Conservation (phyloP, 2,797 vertebrate species). For the Rhynchotus rufescens region DNA sequence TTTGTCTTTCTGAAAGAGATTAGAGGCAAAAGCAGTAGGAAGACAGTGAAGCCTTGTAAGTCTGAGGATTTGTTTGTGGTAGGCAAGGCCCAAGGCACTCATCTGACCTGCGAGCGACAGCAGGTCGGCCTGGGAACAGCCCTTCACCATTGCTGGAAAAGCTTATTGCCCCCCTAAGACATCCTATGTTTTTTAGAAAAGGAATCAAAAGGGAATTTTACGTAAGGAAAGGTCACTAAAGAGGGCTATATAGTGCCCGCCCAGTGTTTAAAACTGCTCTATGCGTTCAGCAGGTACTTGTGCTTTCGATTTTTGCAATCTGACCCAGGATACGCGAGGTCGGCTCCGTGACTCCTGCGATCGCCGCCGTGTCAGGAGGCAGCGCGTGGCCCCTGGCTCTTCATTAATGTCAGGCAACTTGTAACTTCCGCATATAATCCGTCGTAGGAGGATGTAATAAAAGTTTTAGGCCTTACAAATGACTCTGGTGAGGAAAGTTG, state of each 20-base stretch:
- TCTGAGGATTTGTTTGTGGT: background rate
- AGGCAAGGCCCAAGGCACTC: background rate
- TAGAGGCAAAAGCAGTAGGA: background rate
- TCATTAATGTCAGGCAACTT: background rate
- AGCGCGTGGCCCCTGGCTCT: background rate
- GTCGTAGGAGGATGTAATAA: background rate
- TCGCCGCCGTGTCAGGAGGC: background rate
- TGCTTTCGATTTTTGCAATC: background rate
- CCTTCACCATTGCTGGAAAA: background rate
- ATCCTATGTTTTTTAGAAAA: background rate
- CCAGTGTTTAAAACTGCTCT: background rate
- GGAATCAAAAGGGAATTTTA: background rate
- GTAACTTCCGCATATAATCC: background rate
- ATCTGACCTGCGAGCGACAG: background rate
- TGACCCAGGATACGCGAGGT: background rate
- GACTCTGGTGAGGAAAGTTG: background rate
- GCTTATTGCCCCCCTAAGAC: background rate
- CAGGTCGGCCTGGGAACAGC: background rate
- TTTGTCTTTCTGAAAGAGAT: rapidly evolving
- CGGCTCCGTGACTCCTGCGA: background rate
- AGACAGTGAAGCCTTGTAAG: background rate
- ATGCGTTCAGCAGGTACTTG: background rate
- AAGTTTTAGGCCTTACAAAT: background rate
- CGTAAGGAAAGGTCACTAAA: background rate
- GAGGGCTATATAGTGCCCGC: background rate